A percentile compares a stretch with the other conserved stretches of the same genome.
Evolutionary conservation across 2,113 vertebrate species (phyloP).

Genomic region (Mystacornis crossleyi): DNA sequence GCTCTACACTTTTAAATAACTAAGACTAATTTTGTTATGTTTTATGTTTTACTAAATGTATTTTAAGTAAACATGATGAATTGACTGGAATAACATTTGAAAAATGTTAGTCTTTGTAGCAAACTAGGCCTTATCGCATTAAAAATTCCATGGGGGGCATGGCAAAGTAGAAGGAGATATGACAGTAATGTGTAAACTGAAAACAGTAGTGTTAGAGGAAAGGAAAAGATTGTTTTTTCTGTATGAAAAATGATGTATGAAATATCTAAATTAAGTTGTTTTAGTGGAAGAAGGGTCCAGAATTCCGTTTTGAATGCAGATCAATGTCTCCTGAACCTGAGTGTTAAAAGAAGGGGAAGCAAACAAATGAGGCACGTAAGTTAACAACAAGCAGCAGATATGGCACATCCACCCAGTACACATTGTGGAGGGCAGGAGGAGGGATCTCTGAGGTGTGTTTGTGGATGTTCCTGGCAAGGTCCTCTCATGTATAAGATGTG

Average conservation of each 20-base stretch:
- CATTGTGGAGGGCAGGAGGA: not conserved
- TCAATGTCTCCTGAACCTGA: not conserved
- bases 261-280: not conserved
- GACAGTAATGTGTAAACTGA: not conserved
- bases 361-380: accelerated
- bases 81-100: not conserved
- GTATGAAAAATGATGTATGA: no score
- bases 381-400: not conserved
- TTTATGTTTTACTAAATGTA: slow-evolving; percentile 17
- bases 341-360: not conserved
- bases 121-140: not conserved
- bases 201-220: not conserved
- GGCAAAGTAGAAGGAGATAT: not conserved
- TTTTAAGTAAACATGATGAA: slow-evolving; percentile 44
- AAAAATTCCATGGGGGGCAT: not conserved
- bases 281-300: not conserved
- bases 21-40: slow-evolving; percentile 28
- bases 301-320: not conserved
- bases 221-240: not conserved
- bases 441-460: not conserved
- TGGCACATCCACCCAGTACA: accelerated
- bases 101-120: not conserved
- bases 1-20: slow-evolving; percentile 56
- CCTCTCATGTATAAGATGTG: not conserved
- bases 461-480: not conserved